Evolutionary conservation across 2,888 invertebrate species (phyloP), one percentile per base, ranked within the genome.

Genomic region (Andricus quercusramuli): DNA sequence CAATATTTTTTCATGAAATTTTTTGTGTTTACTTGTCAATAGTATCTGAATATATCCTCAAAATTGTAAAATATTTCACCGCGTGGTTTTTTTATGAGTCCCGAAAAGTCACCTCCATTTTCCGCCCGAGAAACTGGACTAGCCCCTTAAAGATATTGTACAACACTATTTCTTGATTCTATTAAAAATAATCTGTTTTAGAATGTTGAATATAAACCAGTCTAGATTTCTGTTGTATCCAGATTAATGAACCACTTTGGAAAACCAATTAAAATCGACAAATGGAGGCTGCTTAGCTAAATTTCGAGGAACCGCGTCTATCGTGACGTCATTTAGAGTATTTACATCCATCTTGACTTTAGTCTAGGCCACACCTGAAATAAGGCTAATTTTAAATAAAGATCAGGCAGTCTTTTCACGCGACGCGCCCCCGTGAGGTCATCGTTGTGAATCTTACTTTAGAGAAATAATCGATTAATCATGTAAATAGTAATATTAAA

Each of bases 331-430:
- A 62, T 62, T 25, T 15, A 22, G 15, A 15, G 62, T 62, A 62
- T n/a, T 62, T 13, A 62, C 62, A 62, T 62, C 25, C 25, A 25
- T 62, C 62, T 62, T 25, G 62, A 62, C 62, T 62, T 62, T 62
- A 22, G 62, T 5, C 22, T 62, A 62, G 22, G 25, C 62, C 62
- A 22, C 25, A 22, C 22, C 15, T 25, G 62, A 62, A 62, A 15
- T 62, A 62, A 62, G 25, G 62, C 62, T 62, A 62, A 62, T 62
- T 62, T 62, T 25, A 62, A 62, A 25, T 62, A 56, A 56, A 56
- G 62, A 25, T 62, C 62, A 25, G 11, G 25, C 62, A 62, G 62
- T 62, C 62, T 25, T 62, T 25, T 1, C 62, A 62, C 62, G 62
- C n/a, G 62, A 62, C 62, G 62, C 62, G 62, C 25, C 62, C 25